Base-by-base conservation (phyloP, 1,140 invertebrate genomes). In the Euschistus heros region DNA sequence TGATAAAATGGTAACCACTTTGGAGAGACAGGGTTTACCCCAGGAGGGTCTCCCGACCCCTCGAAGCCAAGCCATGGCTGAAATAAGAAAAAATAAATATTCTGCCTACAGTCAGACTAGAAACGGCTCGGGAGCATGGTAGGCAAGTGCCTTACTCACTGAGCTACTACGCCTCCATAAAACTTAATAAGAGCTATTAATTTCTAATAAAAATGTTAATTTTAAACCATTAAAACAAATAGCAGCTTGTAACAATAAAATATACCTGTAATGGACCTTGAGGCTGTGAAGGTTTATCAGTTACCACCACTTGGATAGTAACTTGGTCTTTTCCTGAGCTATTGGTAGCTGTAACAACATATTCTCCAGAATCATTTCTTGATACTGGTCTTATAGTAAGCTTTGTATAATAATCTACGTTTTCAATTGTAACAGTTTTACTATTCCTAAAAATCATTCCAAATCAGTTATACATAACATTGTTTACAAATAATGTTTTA, bases 231-330 rank as follows among this genome's bases (percentile, higher is more conserved):
- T 10, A 37, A 37, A 1, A 37, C 6, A 37, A 10, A 30, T 30
- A 30, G 8, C 30, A 8, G 30, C 30, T 30, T 30, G 30, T 30
- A 22, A 46, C 14, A 6, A 17, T 22, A 15, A 20, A 22, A 63
- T 22, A 66, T 70, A 81, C 77, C 71, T 80, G 77, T n/a, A 97
- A 75, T 55, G 93, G 94, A 71, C 92, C 93, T 77, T 94, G 87
- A 5, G 93, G 94, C 62, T 86, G 79, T 5, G 80, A 78, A 0
- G 94, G 93, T 71, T 93, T 95, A 74, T 94, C 92, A n/a, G 88
- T 92, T 55, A 97, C 92, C 33, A 87, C 84, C 14, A 99, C 91
- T 67, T 88, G 89, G 62, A 98, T 86, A 7, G 88, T 89, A 15
- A 94, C 94, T 24, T 82, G 82, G 72, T 98, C 94, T 71, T 86